Conservation (phyloP, 2,797 vertebrate species). For the Cirrhinus mrigala region DNA sequence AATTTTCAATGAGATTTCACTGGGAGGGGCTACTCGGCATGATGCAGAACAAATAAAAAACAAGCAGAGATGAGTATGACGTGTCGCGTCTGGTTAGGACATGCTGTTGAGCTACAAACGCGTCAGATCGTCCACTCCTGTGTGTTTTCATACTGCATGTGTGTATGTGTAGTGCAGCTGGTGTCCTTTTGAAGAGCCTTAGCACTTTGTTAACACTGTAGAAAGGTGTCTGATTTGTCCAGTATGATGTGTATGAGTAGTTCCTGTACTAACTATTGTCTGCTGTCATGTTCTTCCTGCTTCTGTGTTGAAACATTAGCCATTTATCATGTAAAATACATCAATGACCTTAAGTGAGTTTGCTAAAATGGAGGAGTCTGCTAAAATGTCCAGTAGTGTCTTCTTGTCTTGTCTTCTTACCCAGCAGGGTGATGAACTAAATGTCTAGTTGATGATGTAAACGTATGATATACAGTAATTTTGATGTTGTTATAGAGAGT, state of each 20-base stretch:
- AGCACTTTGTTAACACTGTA: conserved; percentile 49
- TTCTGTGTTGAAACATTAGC: conserved; percentile 58
- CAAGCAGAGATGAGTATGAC: background rate
- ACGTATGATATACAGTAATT: conserved; percentile 61
- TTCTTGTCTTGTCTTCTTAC: conserved; percentile 65
- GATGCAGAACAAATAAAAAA: background rate
- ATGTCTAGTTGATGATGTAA: conserved; percentile 65
- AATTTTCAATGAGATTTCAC: background rate
- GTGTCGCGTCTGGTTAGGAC: background rate
- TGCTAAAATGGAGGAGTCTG: conserved; percentile 45
- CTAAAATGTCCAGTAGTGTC: conserved; percentile 66
- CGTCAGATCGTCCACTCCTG: background rate
- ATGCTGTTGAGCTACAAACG: background rate
- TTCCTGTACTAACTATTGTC: conserved; percentile 25
- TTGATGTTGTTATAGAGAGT: conserved; percentile 60
- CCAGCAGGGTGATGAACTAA: conserved; percentile 55
- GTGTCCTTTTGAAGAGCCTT: conserved; percentile 45
- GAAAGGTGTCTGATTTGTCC: conserved; percentile 35
- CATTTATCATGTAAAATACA: conserved; percentile 50
- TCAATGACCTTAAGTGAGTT: conserved; percentile 52
- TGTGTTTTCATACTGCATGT: conserved; percentile 4
- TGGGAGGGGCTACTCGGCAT: background rate
- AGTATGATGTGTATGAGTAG: conserved; percentile 35
- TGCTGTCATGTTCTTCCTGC: conserved; percentile 59
- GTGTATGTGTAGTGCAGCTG: conserved; percentile 45